phyloP scores from a whole-genome alignment of 23 tunicate species.

The Corella eumyota region DNA sequence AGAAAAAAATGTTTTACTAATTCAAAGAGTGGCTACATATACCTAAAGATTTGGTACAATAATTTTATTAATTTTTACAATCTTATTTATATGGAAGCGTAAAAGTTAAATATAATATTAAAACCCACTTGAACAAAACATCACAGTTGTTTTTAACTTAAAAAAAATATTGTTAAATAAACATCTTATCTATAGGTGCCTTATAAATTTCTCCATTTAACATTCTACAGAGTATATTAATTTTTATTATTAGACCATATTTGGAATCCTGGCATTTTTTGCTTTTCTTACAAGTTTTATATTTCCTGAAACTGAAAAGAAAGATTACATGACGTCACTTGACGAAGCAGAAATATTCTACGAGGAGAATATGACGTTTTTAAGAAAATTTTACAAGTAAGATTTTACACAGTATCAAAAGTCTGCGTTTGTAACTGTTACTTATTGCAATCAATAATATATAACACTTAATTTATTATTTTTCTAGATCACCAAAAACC shows the following conservation, averaged over 20 bases:
- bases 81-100: background rate
- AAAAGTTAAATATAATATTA: no score
- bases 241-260: conserved; percentile 38
- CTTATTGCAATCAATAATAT: no score
- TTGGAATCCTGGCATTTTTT: conserved; percentile 33
- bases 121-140: no score
- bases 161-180: no score
- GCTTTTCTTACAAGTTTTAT: conserved; percentile 17
- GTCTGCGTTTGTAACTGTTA: no score
- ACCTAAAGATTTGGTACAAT: background rate
- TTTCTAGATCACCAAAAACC: no score
- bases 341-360: conserved; percentile 68
- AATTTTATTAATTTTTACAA: background rate
- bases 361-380: conserved; percentile 32
- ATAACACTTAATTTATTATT: no score
- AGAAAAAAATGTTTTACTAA: background rate
- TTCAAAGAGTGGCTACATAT: background rate
- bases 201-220: no score
- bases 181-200: no score
- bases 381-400: conserved; percentile 4
- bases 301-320: conserved; percentile 36
- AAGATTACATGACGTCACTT: conserved; percentile 23
- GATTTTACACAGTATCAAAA: no score
- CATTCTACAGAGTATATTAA: no score
- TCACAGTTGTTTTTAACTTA: no score